Evolutionary conservation across 2,888 invertebrate genomes (phyloP), one percentile per base, ranked within the genome.

Genomic region (Mythimna pallens): DNA sequence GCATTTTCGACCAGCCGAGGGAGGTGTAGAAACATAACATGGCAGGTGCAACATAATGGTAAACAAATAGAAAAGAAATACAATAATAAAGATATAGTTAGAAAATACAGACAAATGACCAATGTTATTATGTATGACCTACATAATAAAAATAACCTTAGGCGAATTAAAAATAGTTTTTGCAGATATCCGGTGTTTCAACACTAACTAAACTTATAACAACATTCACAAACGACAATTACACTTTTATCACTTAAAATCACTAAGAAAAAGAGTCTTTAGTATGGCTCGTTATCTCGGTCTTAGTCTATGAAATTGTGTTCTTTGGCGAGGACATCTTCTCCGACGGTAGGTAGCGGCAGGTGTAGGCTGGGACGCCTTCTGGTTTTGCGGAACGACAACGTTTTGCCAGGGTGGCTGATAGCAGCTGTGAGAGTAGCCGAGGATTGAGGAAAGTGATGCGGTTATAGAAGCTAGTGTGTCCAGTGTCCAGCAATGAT

Each of bases 191-290:
- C 2, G 12, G 5, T 22, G 9, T 25, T 50, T n/a, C 10, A 36
- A 40, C 17, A 34, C 10, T 20, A 52, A 14, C 0, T 12, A 17
- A 36, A 71, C 17, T 36, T 20, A 3, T 14, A 36, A 47, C 6
- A 55, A 22, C 10, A 22, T 8, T 5, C n/a, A 25, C 50, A n/a
- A n/a, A 52, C 0, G 7, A 47, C 47, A n/a, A 6, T 17, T 17
- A 47, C 4, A 12, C 36, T 52, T 50, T 12, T 10, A 66, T n/a
- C 36, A 54, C 8, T 30, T 30, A 9, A 9, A 43, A 50, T 12
- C 57, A 70, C 57, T 71, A 17, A 17, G 12, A 72, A 17, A 61
- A 61, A 40, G 14, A 20, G 58, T 71, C 43, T 43, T n/a, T 70
- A 7, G 17, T 20, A 34, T 8, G 14, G 22, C 12, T 20, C n/a